A percentile compares a stretch with the other conserved stretches of the same genome.
Evolutionary conservation across 2,113 vertebrate genomes (phyloP).

Genomic region (Neopipo cinnamomea): DNA sequence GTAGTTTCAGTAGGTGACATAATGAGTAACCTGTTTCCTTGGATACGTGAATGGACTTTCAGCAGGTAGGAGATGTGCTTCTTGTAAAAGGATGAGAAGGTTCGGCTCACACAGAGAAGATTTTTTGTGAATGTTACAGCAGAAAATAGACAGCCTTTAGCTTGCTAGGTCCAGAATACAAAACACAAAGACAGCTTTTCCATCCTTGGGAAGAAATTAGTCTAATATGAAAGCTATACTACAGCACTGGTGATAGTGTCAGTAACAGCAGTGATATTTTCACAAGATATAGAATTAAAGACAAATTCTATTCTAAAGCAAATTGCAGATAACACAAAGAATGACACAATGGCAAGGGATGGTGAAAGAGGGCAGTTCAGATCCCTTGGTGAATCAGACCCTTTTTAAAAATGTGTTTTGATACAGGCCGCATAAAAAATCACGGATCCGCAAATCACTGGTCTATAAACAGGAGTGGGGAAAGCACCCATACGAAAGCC

Average conservation of each 20-base stretch:
- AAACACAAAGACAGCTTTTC: background rate
- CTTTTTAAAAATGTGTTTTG: background rate
- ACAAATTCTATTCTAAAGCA: background rate
- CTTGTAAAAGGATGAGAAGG: conserved; percentile 18
- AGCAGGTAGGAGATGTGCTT: conserved; percentile 29
- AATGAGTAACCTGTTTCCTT: conserved; percentile 54
- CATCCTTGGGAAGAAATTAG: background rate
- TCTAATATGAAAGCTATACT: background rate
- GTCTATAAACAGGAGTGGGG: accelerated
- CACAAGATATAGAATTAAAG: background rate
- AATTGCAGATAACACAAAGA: background rate
- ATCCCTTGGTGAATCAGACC: background rate
- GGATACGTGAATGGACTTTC: conserved; percentile 35
- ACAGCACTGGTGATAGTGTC: background rate
- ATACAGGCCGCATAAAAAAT: background rate
- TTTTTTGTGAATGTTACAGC: background rate
- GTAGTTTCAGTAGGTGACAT: conserved; percentile 28
- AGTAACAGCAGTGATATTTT: background rate
- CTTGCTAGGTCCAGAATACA: background rate
- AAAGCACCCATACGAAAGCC: background rate
- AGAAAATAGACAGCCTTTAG: background rate
- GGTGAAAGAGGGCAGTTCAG: background rate
- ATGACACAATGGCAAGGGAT: background rate
- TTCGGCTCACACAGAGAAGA: background rate
- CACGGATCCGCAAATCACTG: background rate